Evolutionary conservation across 2,797 vertebrate species (phyloP).

Genomic region (Chromis chromis): DNA sequence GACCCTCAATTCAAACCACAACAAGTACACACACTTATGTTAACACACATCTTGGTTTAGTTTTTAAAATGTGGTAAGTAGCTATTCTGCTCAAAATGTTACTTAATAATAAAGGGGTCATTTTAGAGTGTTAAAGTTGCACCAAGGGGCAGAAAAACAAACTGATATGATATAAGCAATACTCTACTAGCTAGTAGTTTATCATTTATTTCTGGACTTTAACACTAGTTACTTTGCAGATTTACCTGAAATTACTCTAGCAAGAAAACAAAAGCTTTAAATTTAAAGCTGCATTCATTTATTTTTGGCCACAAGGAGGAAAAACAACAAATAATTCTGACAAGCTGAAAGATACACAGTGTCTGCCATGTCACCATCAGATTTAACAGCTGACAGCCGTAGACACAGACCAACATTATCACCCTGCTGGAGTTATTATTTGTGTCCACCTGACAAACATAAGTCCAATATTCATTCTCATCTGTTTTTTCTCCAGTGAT

Average conservation of each 20-base stretch:
- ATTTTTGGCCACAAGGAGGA: neutral
- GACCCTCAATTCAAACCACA: neutral
- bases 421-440: neutral
- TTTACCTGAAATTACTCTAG: neutral
- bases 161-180: neutral
- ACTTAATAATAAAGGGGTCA: too few relatives aligned
- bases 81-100: too few relatives aligned
- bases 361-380: neutral
- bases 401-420: neutral
- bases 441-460: too few relatives aligned
- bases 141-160: too few relatives aligned
- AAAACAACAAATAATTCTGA: neutral
- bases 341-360: neutral
- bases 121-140: too few relatives aligned
- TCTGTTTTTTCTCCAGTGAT: neutral
- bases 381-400: neutral
- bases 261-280: neutral
- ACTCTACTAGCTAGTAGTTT: too few relatives aligned
- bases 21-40: neutral
- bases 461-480: too few relatives aligned
- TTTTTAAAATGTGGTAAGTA: too few relatives aligned
- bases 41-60: neutral
- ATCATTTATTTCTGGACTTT: too few relatives aligned
- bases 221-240: neutral
- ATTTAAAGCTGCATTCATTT: too few relatives aligned